Conservation (phyloP, 35 echinoderm and acorn worm species). For the Hemicentrotus pulcherrimus region DNA sequence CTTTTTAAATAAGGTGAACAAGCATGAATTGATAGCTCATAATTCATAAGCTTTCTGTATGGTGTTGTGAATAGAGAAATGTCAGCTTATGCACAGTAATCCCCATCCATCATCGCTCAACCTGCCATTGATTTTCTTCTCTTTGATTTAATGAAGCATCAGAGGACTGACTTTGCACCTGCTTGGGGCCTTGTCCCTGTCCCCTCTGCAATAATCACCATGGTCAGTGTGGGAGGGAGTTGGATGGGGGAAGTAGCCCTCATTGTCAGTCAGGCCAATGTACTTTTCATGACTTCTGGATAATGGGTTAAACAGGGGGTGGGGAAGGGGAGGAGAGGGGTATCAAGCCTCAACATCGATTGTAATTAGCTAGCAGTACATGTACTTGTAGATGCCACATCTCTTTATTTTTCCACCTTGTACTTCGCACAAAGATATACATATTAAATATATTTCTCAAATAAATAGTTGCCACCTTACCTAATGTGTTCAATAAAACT, state of each 20-base stretch:
- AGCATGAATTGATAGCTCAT: neutral
- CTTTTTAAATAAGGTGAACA: neutral
- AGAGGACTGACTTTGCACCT: conserved; percentile 26
- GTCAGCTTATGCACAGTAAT: neutral
- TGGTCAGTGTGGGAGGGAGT: neutral
- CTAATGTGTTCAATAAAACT: too few species aligned
- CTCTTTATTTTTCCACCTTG: too few species aligned
- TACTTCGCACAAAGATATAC: too few species aligned
- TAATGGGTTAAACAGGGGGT: neutral
- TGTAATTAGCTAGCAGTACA: too few species aligned
- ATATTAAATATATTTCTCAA: too few species aligned
- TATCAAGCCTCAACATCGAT: too few species aligned
- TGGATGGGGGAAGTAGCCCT: neutral
- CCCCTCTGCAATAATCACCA: conserved; percentile 9
- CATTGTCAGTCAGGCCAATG: neutral
- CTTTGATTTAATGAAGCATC: conserved; percentile 15
- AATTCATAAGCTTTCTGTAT: neutral
- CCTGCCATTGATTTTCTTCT: conserved; percentile 31
- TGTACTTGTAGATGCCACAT: too few species aligned
- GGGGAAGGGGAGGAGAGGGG: too few species aligned
- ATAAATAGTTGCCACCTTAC: too few species aligned
- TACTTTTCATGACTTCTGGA: conserved; percentile 23
- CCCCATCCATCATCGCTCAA: neutral
- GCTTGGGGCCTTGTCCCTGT: neutral
- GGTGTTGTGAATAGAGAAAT: neutral